Conservation (phyloP, 2,797 vertebrate genomes). For the Furcifer pardalis region DNA sequence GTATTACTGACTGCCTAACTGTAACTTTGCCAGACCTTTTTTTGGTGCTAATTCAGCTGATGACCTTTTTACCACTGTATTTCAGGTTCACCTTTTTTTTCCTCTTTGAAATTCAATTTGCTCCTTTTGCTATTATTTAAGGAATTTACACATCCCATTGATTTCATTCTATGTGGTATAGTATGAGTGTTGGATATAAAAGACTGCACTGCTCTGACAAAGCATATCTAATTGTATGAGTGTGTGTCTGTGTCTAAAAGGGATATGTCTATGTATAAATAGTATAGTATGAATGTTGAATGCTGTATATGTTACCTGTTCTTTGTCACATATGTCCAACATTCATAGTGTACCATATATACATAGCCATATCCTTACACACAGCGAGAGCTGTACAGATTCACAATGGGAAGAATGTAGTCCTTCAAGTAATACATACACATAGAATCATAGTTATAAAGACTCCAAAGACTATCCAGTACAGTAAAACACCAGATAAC, state of each 20-base stretch:
- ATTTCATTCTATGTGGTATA: slow-evolving; percentile 69
- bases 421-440: slow-evolving; percentile 25
- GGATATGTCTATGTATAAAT: too few species aligned
- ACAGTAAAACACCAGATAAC: too few species aligned
- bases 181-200: slow-evolving; percentile 65
- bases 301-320: too few species aligned
- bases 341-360: too few species aligned
- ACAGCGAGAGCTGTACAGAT: slow-evolving; percentile 19
- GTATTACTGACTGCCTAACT: slow-evolving; percentile 83
- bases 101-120: slow-evolving; percentile 81
- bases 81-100: slow-evolving; percentile 73
- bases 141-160: slow-evolving; percentile 76
- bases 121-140: slow-evolving; percentile 80
- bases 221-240: slow-evolving; percentile 49
- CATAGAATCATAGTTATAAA: neutral
- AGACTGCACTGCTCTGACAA: slow-evolving; percentile 51
- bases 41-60: slow-evolving; percentile 78
- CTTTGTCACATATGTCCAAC: too few species aligned
- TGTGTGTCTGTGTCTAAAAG: too few species aligned
- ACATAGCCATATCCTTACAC: neutral
- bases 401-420: slow-evolving; percentile 47
- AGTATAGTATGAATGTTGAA: too few species aligned
- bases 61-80: slow-evolving; percentile 77
- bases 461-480: neutral
- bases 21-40: slow-evolving; percentile 81